phyloP scores from a whole-genome alignment of 2,797 vertebrate species.

The Cyprinella venusta region DNA sequence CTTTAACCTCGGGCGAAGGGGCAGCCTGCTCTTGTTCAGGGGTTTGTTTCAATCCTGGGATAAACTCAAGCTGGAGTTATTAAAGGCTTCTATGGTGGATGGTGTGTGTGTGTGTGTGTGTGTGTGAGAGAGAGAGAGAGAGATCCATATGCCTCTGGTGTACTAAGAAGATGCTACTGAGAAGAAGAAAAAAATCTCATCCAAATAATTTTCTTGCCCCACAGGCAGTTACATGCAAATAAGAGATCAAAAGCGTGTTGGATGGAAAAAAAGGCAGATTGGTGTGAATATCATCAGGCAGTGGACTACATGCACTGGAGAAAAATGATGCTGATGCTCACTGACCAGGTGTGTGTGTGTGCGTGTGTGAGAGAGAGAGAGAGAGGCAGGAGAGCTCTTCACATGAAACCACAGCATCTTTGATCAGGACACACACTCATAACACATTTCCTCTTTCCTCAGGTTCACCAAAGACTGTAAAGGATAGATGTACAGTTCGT shows the following conservation, averaged over 20 bases:
- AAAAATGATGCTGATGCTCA: constrained; percentile 52
- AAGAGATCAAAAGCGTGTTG: constrained; percentile 83
- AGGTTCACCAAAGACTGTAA: neutral
- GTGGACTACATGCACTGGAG: constrained; percentile 44
- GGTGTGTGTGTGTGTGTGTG: constrained; percentile 27
- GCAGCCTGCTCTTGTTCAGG: constrained; percentile 49
- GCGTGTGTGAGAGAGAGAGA: constrained; percentile 51
- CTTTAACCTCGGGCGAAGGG: constrained; percentile 64
- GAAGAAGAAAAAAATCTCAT: constrained; percentile 72
- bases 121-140: constrained; percentile 36
- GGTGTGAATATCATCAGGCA: constrained; percentile 79
- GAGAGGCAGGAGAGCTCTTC: constrained; percentile 51
- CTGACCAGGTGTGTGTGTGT: constrained; percentile 48
- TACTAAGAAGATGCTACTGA: constrained; percentile 69
- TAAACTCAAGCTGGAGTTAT: constrained; percentile 58
- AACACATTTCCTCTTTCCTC: neutral
- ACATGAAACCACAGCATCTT: constrained; percentile 21
- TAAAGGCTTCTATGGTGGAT: constrained; percentile 55
- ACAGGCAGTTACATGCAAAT: constrained; percentile 83
- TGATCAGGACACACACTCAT: constrained; percentile 23
- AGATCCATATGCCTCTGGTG: constrained; percentile 76
- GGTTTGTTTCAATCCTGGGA: constrained; percentile 70
- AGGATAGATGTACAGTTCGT: neutral
- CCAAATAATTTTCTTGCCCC: constrained; percentile 82
- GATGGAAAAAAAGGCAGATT: constrained; percentile 76